Base-by-base conservation (phyloP, 2,888 invertebrate genomes). In the Pristionchus exspectatus region DNA sequence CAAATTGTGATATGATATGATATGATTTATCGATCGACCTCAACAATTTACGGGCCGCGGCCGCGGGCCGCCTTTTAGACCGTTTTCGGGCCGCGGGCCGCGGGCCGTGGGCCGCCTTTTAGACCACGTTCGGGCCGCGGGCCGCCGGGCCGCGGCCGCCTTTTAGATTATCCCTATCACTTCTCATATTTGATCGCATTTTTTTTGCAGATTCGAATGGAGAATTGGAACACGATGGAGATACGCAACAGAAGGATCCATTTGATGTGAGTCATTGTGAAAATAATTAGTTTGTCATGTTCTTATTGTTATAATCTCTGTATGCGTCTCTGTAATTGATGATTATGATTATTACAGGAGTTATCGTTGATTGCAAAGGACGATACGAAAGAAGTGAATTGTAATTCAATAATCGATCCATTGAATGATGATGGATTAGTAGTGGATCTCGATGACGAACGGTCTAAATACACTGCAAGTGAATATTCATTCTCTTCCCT, bases 401-500 rank as follows among this genome's bases (percentile, higher is more conserved):
- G 24, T 72, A 30, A 72, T 33, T 18, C 44, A 24, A 38, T 77
- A 44, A 77, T 44, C 5, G 77, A 77, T 30, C 24, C 77, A 77
- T 44, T 77, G 77, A 38, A 30, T 24, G 77, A 77, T 9, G 77
- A 44, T 10, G 44, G 14, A 21, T 5, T 38, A 18, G 21, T 27
- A 10, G 24, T 77, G 1, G 77, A 77, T 44, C 77, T 77, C 44
- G 77, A 77, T 44, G 44, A 77, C 16, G 77, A 72, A 18, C 30
- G 69, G 30, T 12, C 77, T 12, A 77, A 77, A 24, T 77, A 30
- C 77, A 30, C 77, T 44, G 5, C 77, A 38, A 77, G 77, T 77
- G 44, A 77, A 24, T 77, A 44, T 24, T 77, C 77, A 10, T 77
- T 77, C 77, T 44, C 77, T 77, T 38, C 77, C 9, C 77, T 77